Base-by-base conservation (phyloP, 2,797 vertebrate species). In the Threskiornis aethiopicus region DNA sequence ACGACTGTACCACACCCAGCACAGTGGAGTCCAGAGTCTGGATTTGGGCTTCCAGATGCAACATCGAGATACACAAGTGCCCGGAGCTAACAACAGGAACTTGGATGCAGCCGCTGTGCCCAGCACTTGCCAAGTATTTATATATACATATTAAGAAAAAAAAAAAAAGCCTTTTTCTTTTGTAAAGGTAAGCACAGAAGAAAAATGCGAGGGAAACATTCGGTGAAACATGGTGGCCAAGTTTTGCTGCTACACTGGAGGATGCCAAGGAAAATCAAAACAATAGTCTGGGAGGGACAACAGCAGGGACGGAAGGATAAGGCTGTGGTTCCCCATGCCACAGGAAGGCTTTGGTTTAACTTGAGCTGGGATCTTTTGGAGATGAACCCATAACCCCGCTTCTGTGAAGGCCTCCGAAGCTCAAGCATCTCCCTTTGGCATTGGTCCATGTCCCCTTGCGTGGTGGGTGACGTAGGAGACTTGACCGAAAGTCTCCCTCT, bases 241-340 rank as follows among this genome's bases (percentile, higher is more conserved):
- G 90, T 52, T 19, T 57, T 85, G 75, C 83, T 89, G 59, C 88
- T 58, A 7, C 0, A 0, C 51, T 87, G 70, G 44, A 81, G 55
- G 82, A 95, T 90, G 95, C 97, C 97, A 94, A 95, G 86, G 94
- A 89, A 92, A 93, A 94, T 42, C 67, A 10, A 75, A 95, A 98
- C 97, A 98, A 97, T 97, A 33, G 95, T 7, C 22, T 62, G 91
- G 87, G 92, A 95, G 89, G 94, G 78, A 76, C 78, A 29, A 13
- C 1, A 1, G 67, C 29, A 41, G 18, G 65, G 71, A 87, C n/a
- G 95, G 98, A 98, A 98, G 96, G 98, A 94, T 65, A 96, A 96
- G 97, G 96, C 88, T 84, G 92, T 1, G 1, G 95, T 92, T 96
- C 83, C 8, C 15, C 42, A 26, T 29, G 88, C 83, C 67, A 11